Percentiles rank a stretch among this genome's conserved stretches.
These are phyloP conservation scores for Nomia melanderi DNA, from an alignment of 1,140 invertebrate species.

Conservation along the genomic window DNA sequence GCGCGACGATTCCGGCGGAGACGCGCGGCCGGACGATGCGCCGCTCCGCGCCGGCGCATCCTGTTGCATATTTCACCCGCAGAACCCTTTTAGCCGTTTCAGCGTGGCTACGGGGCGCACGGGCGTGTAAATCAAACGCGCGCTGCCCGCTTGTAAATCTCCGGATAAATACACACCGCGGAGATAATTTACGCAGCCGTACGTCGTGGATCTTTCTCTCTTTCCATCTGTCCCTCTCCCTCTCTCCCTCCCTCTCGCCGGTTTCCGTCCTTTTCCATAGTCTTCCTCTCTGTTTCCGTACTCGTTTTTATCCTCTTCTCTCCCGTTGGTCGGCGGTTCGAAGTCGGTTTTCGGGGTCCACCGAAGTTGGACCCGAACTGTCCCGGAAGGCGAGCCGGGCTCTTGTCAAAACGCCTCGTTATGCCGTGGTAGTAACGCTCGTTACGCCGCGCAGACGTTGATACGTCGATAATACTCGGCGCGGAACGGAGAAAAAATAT, in stretches of 20 bases:
- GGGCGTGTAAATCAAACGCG: constrained; percentile 78
- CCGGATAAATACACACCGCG: constrained; percentile 77
- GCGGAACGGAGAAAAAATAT: constrained; percentile 23
- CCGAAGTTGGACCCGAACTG: constrained; percentile 42
- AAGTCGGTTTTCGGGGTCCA: constrained; percentile 62
- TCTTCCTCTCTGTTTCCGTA: neutral
- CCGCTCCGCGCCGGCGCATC: constrained; percentile 59
- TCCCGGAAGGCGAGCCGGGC: constrained; percentile 57
- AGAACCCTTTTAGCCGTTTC: constrained; percentile 73
- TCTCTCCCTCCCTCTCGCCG: neutral
- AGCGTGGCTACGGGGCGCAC: constrained; percentile 61
- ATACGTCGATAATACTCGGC: constrained; percentile 53
- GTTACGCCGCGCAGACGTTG: constrained; percentile 44
- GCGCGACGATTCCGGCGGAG: constrained; percentile 60
- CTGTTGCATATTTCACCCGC: constrained; percentile 77
- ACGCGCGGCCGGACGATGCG: constrained; percentile 43
- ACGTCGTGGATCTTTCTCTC: constrained; percentile 28
- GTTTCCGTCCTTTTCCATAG: neutral
- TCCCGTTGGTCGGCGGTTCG: neutral
- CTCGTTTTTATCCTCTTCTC: neutral
- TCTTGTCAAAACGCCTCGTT: constrained; percentile 53
- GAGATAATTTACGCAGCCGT: constrained; percentile 79
- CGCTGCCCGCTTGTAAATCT: constrained; percentile 79
- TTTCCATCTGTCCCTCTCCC: neutral
- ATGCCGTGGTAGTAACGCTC: constrained; percentile 36